Base-by-base conservation (phyloP, 2,888 invertebrate species). In the Phyllotreta cruciferae region DNA sequence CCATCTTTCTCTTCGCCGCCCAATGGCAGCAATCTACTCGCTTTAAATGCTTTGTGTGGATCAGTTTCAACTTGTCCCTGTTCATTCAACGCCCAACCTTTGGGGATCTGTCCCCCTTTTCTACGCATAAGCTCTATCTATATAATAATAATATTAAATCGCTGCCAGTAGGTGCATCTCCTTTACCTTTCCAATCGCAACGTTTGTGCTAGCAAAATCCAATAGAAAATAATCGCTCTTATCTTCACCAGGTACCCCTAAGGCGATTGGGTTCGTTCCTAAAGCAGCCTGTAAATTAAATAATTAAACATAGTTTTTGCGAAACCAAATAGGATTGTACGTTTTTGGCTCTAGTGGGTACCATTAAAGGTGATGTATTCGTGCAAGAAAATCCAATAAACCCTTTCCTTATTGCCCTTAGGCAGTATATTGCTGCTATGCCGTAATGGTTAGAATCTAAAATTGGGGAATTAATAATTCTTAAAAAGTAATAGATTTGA, bases 121-220 rank as follows among this genome's bases (percentile, higher is more conserved):
- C 93, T 85, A 34, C 86, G 82, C 67, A 92, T 90, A 63, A 97
- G 86, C 83, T 98, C 97, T 67, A 97, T 88, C 78, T n/a, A n/a
- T n/a, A n/a, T n/a, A n/a, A n/a, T n/a, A n/a, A n/a, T n/a, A n/a
- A n/a, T n/a, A n/a, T n/a, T n/a, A n/a, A n/a, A n/a, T n/a, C n/a
- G n/a, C n/a, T n/a, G n/a, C n/a, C n/a, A n/a, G n/a, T n/a, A n/a
- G n/a, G n/a, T n/a, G n/a, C n/a, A n/a, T n/a, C n/a, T n/a, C n/a
- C n/a, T n/a, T n/a, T n/a, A n/a, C n/a, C n/a, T 80, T 49, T 64
- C 67, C 37, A 36, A 66, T 53, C 10, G n/a, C 13, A 35, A 11
- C 6, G 39, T 24, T 88, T 0, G 96, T 92, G 0, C 96, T 96
- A 0, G 97, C 96, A 96, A 98, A 96, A 78, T 98, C 97, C 57